Base-by-base conservation (phyloP, 2,797 vertebrate genomes). In the Coccyzus lansbergi region DNA sequence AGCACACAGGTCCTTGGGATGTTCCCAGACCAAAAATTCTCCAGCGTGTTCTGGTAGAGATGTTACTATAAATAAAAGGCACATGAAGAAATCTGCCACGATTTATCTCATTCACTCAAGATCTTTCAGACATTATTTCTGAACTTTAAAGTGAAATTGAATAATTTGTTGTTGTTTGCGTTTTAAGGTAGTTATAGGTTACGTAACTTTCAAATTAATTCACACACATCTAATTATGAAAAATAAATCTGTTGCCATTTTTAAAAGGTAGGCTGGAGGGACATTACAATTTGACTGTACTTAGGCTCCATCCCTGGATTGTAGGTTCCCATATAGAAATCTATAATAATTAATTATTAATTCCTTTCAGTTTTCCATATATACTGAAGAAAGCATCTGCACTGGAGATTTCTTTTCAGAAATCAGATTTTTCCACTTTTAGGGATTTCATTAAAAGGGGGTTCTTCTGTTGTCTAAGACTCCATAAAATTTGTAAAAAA, bases 51-150 rank as follows among this genome's bases (percentile, higher is more conserved):
- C 31, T 62, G 31, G 9, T 81, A 81, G 68, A 90, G 49, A 56
- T 81, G 20, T 60, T 92, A 44, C 33, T 74, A 28, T 71, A 86
- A 83, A 92, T 72, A 91, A 94, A 83, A 88, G 25, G 11, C 40
- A 44, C 29, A 25, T 44, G 56, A 89, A 83, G 70, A 77, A 85
- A 71, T 42, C 46, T 85, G 28, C 51, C 28, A 40, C 78, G 53
- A 71, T 15, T 81, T 28, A 81, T 78, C 81, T 92, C 3, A 62
- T 87, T 92, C 36, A 80, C 44, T 69, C 33, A 25, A 78, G n/a
- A 53, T 77, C 69, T 91, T 86, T 86, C 38, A 83, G 40, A 5
- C 42, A 44, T 44, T 68, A 80, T 44, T 88, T 77, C 17, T 38
- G 63, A 29, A 82, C 26, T 81, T 81, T 38, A 81, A 86, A 92